Conservation (phyloP, 2,797 vertebrate genomes). For the Paedocypris micromegethes region DNA sequence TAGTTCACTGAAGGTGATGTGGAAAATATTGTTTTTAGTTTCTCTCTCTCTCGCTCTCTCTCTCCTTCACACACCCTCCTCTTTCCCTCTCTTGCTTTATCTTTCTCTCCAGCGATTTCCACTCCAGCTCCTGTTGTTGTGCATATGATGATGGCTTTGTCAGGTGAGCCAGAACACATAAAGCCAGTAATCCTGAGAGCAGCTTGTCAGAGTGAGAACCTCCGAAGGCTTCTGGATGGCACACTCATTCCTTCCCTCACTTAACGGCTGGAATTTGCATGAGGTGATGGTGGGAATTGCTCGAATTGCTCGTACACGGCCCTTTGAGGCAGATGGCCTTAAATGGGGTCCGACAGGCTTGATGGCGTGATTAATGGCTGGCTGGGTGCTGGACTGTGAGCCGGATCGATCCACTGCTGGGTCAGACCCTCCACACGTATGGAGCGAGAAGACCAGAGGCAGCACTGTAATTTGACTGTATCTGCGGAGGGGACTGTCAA, state of each 20-base stretch:
- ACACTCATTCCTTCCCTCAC: conserved; percentile 14
- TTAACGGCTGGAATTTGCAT: conserved; percentile 37
- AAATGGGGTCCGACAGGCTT: conserved; percentile 50
- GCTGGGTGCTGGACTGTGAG: conserved; percentile 49
- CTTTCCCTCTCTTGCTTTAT: conserved; percentile 18
- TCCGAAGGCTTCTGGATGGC: conserved; percentile 20
- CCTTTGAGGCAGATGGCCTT: conserved; percentile 55
- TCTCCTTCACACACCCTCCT: conserved; percentile 26
- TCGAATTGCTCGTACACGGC: conserved; percentile 53
- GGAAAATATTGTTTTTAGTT: conserved; percentile 49
- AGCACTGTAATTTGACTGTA: conserved; percentile 55
- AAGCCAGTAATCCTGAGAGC: conserved; percentile 22
- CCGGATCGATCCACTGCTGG: conserved; percentile 61
- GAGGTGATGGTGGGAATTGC: conserved; percentile 46
- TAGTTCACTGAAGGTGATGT: conserved; percentile 48
- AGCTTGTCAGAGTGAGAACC: conserved; percentile 1
- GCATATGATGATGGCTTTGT: conserved; percentile 25
- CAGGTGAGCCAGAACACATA: conserved; percentile 36
- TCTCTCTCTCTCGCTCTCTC: conserved; percentile 36
- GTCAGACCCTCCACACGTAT: conserved; percentile 52
- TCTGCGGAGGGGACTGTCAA: conserved; percentile 51
- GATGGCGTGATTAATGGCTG: conserved; percentile 64
- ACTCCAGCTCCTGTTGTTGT: conserved; percentile 42
- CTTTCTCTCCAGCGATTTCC: conserved; percentile 40
- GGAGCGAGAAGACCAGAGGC: conserved; percentile 53